Evolutionary conservation across 2,113 vertebrate genomes (phyloP).

Genomic region (Anarhynchus alexandrinus): DNA sequence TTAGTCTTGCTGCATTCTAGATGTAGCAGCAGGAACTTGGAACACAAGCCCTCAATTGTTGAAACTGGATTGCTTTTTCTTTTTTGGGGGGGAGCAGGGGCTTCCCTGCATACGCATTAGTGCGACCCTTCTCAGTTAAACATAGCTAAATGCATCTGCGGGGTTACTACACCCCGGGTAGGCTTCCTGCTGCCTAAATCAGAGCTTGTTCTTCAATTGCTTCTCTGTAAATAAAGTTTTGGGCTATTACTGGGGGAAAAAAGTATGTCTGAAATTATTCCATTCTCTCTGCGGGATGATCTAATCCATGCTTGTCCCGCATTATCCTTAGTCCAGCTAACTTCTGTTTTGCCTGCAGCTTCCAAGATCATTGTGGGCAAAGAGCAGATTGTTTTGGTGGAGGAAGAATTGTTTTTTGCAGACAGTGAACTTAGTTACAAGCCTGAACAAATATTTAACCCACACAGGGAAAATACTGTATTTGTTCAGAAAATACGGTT

Average conservation of each 20-base stretch:
- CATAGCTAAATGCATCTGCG: background rate
- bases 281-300: background rate
- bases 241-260: background rate
- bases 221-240: background rate
- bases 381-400: background rate
- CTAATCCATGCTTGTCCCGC: background rate
- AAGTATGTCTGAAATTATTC: background rate
- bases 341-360: background rate
- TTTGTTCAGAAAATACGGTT: background rate
- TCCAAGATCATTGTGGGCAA: background rate
- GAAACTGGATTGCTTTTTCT: background rate
- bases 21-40: background rate
- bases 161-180: background rate
- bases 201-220: background rate
- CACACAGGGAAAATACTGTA: background rate
- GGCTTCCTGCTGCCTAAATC: background rate
- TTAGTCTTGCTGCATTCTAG: background rate
- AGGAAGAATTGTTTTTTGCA: background rate
- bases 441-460: background rate
- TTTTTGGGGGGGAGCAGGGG: background rate
- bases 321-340: background rate
- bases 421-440: background rate
- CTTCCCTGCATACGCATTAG: fast-evolving
- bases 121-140: background rate
- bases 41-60: background rate